phyloP scores from a whole-genome alignment of 2,888 invertebrate species.

The Cheilosia scutellata region DNA sequence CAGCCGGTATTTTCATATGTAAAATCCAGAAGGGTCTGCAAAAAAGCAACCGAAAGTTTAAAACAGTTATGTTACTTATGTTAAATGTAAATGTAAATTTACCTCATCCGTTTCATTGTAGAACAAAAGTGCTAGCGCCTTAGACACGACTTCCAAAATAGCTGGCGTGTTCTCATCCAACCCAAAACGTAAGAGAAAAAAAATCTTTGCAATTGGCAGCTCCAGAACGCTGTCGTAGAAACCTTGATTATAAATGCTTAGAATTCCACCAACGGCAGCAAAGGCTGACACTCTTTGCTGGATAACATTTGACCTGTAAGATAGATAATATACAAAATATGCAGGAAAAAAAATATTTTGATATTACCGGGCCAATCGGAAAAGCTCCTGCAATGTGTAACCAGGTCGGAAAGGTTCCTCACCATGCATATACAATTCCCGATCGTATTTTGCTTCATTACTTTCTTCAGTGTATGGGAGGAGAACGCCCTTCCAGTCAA shows the following conservation, averaged over 20 bases:
- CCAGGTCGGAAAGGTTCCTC: slow-evolving; percentile 96
- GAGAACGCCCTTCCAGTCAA: slow-evolving; percentile 92
- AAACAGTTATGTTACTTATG: too few relatives aligned
- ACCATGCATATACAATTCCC: slow-evolving; percentile 95
- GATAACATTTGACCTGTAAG: slow-evolving; percentile 87
- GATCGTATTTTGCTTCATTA: slow-evolving; percentile 85
- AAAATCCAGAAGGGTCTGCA: slow-evolving; percentile 87
- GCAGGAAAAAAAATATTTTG: neutral
- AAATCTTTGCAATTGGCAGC: slow-evolving; percentile 90
- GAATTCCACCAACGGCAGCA: slow-evolving; percentile 91
- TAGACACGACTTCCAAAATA: slow-evolving; percentile 90
- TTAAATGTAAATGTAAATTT: neutral
- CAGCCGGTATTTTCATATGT: slow-evolving; percentile 88
- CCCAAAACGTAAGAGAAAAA: slow-evolving; percentile 92
- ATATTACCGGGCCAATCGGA: slow-evolving; percentile 88
- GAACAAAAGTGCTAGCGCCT: slow-evolving; percentile 90
- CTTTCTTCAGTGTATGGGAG: slow-evolving; percentile 89
- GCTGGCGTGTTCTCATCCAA: slow-evolving; percentile 92
- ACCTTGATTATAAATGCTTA: slow-evolving; percentile 90
- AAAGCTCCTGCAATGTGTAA: slow-evolving; percentile 94
- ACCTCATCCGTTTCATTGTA: slow-evolving; percentile 92
- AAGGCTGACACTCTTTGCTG: slow-evolving; percentile 94
- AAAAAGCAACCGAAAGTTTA: slow-evolving; percentile 3
- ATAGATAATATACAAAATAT: too few relatives aligned
- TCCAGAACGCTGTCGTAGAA: slow-evolving; percentile 91